These are phyloP conservation scores for Poecilia gillii DNA, from an alignment of 2,797 vertebrate genomes.

Conservation along the genomic window DNA sequence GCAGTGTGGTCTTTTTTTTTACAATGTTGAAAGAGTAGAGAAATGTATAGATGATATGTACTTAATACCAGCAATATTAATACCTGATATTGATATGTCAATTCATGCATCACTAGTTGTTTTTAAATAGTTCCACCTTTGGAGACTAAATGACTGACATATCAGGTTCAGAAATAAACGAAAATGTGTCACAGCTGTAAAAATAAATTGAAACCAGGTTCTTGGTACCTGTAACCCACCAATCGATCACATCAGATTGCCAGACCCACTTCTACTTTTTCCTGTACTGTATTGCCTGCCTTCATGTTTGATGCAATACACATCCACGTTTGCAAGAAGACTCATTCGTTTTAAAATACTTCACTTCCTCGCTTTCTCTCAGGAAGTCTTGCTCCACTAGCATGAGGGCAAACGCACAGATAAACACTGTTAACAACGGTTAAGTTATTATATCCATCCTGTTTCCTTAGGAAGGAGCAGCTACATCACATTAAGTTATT, in stretches of 20 bases:
- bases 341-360: slow-evolving; percentile 7
- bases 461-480: neutral
- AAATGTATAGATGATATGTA: neutral
- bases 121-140: neutral
- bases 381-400: neutral
- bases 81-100: neutral
- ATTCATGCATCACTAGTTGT: neutral
- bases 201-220: neutral
- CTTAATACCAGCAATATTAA: neutral
- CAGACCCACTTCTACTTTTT: neutral
- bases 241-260: neutral
- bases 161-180: neutral
- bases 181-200: neutral
- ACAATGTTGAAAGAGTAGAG: neutral
- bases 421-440: neutral
- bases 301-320: neutral
- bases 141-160: neutral
- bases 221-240: neutral
- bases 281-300: neutral
- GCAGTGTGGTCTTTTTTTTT: neutral
- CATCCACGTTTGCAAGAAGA: neutral
- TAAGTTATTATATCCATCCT: neutral
- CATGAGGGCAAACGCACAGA: neutral
- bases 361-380: neutral
- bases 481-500: neutral